Conservation (phyloP, 2,113 vertebrate genomes). For the Buteo buteo region DNA sequence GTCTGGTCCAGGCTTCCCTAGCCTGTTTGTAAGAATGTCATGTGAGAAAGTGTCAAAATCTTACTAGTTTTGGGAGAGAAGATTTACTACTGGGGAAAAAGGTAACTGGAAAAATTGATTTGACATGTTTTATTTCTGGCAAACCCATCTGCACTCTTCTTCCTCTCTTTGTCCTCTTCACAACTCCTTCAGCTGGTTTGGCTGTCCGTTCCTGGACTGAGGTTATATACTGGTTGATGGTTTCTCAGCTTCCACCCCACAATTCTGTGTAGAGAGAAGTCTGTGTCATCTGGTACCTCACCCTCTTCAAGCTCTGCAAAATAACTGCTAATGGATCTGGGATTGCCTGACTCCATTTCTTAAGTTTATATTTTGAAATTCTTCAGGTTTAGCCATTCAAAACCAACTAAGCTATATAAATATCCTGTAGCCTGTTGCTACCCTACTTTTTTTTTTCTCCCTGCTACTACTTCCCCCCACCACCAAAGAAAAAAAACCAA, state of each 20-base stretch:
- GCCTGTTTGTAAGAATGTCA: neutral
- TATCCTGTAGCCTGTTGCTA: neutral
- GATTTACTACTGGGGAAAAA: neutral
- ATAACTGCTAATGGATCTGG: neutral
- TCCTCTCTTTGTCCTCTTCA: neutral
- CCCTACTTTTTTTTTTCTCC: neutral
- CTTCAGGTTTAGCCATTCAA: neutral
- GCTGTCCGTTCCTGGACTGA: neutral
- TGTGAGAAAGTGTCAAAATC: neutral
- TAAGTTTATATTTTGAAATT: neutral
- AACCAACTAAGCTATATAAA: neutral
- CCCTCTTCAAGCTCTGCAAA: neutral
- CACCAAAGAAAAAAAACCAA: neutral
- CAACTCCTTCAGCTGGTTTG: neutral
- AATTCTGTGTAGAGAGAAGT: neutral
- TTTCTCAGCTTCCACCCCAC: neutral
- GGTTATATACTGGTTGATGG: neutral
- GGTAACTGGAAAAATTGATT: neutral
- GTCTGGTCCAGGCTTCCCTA: neutral
- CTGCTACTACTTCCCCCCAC: neutral
- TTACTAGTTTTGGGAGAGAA: neutral
- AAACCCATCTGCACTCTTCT: neutral
- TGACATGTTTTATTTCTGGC: neutral
- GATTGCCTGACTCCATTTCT: neutral
- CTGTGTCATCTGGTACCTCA: neutral